Percentiles rank a stretch among this genome's conserved stretches.
Conservation (phyloP, 2,888 invertebrate species). For the Dendrolimus houi region DNA sequence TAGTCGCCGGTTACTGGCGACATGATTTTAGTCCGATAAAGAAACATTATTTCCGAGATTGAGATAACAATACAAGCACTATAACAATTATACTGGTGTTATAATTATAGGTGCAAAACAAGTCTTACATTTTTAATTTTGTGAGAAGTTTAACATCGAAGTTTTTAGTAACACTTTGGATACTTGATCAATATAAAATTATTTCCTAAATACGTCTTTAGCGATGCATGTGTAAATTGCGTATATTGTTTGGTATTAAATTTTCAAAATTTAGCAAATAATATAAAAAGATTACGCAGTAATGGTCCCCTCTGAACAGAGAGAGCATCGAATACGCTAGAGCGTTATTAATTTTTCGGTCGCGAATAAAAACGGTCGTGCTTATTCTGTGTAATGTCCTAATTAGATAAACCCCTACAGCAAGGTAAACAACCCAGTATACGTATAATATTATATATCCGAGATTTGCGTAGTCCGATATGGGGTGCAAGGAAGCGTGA, state of each 20-base stretch:
- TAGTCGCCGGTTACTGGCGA: neutral
- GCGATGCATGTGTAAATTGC: too few relatives aligned
- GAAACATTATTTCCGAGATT: neutral
- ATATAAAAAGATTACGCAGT: too few relatives aligned
- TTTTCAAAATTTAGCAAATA: too few relatives aligned
- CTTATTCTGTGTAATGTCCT: neutral
- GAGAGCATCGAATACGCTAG: too few relatives aligned
- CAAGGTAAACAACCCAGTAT: slow-evolving; percentile 23
- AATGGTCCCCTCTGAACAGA: too few relatives aligned
- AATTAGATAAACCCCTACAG: slow-evolving; percentile 7
- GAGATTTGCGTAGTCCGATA: slow-evolving; percentile 40
- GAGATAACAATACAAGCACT: neutral
- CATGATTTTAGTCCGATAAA: neutral
- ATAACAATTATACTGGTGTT: neutral
- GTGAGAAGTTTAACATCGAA: too few relatives aligned
- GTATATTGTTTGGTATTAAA: too few relatives aligned
- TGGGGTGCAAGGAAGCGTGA: slow-evolving; percentile 45
- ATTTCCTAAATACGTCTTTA: too few relatives aligned
- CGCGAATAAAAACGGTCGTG: neutral
- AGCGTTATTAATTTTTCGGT: neutral
- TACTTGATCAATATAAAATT: too few relatives aligned
- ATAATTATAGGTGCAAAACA: neutral
- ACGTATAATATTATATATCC: slow-evolving; percentile 24
- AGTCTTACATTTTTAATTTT: too few relatives aligned
- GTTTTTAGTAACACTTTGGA: too few relatives aligned